Evolutionary conservation across 2,797 vertebrate genomes (phyloP).

Genomic region (Columba guinea): DNA sequence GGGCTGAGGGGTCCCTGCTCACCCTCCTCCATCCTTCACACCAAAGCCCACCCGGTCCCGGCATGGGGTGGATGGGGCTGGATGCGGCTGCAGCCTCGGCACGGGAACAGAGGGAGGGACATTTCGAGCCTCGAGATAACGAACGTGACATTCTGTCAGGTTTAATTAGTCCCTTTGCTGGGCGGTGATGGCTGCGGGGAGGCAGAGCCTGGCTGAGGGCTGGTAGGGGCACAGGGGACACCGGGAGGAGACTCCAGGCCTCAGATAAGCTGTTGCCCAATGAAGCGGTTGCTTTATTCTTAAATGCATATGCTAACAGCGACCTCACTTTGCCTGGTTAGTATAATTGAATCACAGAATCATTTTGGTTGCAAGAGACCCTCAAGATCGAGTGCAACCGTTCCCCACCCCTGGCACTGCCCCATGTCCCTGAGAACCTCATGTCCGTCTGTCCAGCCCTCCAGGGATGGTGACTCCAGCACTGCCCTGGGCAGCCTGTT

Average conservation of each 20-base stretch:
- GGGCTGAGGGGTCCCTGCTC: neutral
- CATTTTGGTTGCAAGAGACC: too few relatives aligned
- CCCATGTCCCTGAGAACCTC: too few relatives aligned
- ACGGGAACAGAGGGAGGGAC: neutral
- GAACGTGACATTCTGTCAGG: neutral
- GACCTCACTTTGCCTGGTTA: neutral
- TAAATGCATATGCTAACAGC: neutral
- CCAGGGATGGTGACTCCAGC: too few relatives aligned
- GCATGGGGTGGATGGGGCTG: rapidly evolving
- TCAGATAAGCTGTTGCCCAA: neutral
- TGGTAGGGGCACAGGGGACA: too few relatives aligned
- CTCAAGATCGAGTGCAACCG: too few relatives aligned
- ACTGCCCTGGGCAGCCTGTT: too few relatives aligned
- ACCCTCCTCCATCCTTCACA: rapidly evolving
- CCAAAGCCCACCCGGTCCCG: neutral
- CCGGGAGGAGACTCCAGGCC: neutral
- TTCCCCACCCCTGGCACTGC: too few relatives aligned
- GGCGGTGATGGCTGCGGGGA: neutral
- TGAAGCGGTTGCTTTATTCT: neutral
- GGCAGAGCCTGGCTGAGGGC: neutral
- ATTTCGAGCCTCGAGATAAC: neutral
- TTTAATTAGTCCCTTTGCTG: constrained; percentile 27
- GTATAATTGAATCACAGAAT: neutral
- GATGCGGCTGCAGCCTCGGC: neutral
- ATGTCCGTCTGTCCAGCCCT: too few relatives aligned